These are phyloP conservation scores for Cryptus armator DNA, from an alignment of 2,888 invertebrate species.

Conservation along the genomic window DNA sequence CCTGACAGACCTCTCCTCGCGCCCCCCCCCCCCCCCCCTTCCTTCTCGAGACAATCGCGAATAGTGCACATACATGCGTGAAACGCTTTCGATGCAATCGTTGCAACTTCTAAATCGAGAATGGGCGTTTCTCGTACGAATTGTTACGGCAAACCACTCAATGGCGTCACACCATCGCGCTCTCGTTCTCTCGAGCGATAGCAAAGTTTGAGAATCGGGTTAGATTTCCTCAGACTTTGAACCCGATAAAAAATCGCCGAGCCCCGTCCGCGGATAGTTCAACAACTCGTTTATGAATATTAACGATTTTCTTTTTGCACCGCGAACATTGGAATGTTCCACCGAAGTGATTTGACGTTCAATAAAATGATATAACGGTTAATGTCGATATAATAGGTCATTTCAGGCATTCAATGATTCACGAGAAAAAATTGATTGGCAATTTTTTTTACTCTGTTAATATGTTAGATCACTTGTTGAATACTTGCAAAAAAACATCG, in stretches of 20 bases:
- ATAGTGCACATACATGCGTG: not conserved
- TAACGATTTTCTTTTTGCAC: not conserved
- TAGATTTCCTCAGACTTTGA: slow-evolving; percentile 44
- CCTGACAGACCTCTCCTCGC: not conserved
- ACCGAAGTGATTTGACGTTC: not conserved
- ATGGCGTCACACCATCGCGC: slow-evolving; percentile 1
- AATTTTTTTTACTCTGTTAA: no score
- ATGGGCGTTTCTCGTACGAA: slow-evolving; percentile 30
- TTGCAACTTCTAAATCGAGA: slow-evolving; percentile 7
- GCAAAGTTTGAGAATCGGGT: slow-evolving; percentile 13
- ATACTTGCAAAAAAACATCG: no score
- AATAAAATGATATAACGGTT: not conserved
- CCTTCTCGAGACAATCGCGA: not conserved
- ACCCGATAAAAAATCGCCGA: not conserved
- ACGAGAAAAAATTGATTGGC: no score
- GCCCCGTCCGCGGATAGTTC: not conserved
- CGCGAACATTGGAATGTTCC: not conserved
- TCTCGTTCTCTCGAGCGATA: not conserved
- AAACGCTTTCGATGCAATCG: not conserved
- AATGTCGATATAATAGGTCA: not conserved
- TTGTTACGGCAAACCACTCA: not conserved
- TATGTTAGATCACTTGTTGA: no score
- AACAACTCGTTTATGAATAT: slow-evolving; percentile 15
- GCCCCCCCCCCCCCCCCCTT: not conserved
- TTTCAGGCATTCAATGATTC: no score